phyloP scores from a whole-genome alignment of 2,888 invertebrate genomes.

The Xylota sylvarum region DNA sequence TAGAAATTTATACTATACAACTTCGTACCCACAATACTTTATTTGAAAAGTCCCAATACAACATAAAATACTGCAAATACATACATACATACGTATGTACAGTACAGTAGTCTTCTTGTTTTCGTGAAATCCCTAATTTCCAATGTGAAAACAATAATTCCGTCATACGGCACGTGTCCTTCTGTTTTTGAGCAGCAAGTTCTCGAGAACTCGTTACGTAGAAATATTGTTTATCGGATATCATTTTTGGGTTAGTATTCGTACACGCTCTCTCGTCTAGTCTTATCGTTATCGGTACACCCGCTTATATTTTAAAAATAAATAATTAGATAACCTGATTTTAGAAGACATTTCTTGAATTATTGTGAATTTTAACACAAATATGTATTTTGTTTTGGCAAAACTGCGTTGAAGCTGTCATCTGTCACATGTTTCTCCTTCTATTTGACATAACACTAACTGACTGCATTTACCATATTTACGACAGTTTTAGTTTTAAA shows the following conservation, averaged over 20 bases:
- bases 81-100: too few relatives aligned
- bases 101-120: too few relatives aligned
- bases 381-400: not conserved
- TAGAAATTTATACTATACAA: not conserved
- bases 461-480: not conserved
- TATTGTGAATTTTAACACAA: not conserved
- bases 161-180: constrained; percentile 3
- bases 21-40: not conserved
- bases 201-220: not conserved
- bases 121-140: not conserved
- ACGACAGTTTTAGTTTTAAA: not conserved
- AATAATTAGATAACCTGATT: constrained; percentile 20
- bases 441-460: too few relatives aligned
- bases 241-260: constrained; percentile 14
- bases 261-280: not conserved
- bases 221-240: constrained; percentile 7
- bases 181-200: not conserved
- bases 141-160: constrained; percentile 7
- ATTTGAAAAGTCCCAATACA: too few relatives aligned
- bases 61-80: too few relatives aligned
- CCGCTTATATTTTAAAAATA: constrained; percentile 31
- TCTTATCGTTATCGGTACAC: constrained; percentile 24
- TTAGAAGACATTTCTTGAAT: not conserved
- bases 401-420: not conserved
- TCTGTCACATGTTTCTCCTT: not conserved